Percentiles rank a stretch among this genome's conserved stretches.
These are phyloP conservation scores for Drosophila ironensis DNA, from an alignment of 1,140 invertebrate species.

Conservation along the genomic window DNA sequence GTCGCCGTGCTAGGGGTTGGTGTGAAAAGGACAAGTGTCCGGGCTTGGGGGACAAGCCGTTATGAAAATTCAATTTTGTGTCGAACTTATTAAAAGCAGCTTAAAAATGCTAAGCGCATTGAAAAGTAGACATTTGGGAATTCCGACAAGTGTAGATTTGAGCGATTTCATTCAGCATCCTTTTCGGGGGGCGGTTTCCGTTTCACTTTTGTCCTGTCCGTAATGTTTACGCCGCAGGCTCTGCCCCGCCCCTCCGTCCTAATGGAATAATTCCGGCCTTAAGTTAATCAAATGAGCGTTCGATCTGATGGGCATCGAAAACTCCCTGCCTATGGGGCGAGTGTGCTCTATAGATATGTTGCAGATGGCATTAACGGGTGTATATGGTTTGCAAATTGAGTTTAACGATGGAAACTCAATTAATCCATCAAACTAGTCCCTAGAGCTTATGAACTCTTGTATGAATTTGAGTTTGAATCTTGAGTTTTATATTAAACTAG, in stretches of 20 bases:
- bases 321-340: not conserved
- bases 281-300: slow-evolving; percentile 57
- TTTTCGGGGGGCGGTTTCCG: slow-evolving; percentile 21
- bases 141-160: slow-evolving; percentile 62
- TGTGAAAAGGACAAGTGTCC: slow-evolving; percentile 72
- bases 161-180: slow-evolving; percentile 1
- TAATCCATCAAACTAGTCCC: not conserved
- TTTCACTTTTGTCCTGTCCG: slow-evolving; percentile 25
- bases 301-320: not conserved
- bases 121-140: slow-evolving; percentile 79
- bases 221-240: slow-evolving; percentile 58
- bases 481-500: no score
- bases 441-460: no score
- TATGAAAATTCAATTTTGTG: slow-evolving; percentile 81
- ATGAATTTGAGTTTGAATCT: no score
- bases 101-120: slow-evolving; percentile 73
- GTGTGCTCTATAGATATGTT: slow-evolving; percentile 10
- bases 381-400: slow-evolving; percentile 9
- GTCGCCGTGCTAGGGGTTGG: slow-evolving; percentile 44
- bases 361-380: slow-evolving; percentile 33
- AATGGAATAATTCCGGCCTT: slow-evolving; percentile 65
- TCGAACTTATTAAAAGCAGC: slow-evolving; percentile 81
- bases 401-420: slow-evolving; percentile 24
- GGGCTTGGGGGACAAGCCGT: slow-evolving; percentile 35
- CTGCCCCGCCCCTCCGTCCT: no score